These are phyloP conservation scores for Tamandua tetradactyla DNA, from an alignment of 2,797 vertebrate genomes.

Conservation along the genomic window DNA sequence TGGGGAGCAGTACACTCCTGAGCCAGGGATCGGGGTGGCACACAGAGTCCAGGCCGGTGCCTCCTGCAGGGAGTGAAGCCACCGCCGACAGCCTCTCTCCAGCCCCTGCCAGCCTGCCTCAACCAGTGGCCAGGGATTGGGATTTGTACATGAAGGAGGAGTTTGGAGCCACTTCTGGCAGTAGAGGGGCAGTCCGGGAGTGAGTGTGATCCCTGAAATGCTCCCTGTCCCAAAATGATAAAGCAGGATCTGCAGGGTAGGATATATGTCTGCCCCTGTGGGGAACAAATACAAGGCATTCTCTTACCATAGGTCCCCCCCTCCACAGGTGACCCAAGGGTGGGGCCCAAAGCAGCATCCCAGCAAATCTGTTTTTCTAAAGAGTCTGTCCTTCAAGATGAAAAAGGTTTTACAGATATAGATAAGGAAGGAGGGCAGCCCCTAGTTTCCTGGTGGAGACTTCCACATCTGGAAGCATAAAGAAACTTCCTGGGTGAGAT, in stretches of 20 bases:
- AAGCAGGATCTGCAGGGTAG: background rate
- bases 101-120: background rate
- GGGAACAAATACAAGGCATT: background rate
- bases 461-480: fast-evolving
- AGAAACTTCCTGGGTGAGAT: no score
- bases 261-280: background rate
- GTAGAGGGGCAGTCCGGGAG: background rate
- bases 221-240: background rate
- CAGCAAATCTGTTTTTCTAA: background rate
- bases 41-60: background rate
- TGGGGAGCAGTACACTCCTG: fast-evolving
- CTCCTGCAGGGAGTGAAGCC: background rate
- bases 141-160: background rate
- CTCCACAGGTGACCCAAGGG: background rate
- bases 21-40: background rate
- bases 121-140: background rate
- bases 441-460: background rate
- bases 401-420: background rate
- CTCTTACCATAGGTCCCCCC: background rate
- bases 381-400: background rate
- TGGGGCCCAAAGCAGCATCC: background rate
- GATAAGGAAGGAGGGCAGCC: background rate
- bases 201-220: background rate
- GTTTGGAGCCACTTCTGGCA: background rate
- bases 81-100: background rate